Evolutionary conservation across 2,113 vertebrate species (phyloP).

Genomic region (Callipepla squamata): DNA sequence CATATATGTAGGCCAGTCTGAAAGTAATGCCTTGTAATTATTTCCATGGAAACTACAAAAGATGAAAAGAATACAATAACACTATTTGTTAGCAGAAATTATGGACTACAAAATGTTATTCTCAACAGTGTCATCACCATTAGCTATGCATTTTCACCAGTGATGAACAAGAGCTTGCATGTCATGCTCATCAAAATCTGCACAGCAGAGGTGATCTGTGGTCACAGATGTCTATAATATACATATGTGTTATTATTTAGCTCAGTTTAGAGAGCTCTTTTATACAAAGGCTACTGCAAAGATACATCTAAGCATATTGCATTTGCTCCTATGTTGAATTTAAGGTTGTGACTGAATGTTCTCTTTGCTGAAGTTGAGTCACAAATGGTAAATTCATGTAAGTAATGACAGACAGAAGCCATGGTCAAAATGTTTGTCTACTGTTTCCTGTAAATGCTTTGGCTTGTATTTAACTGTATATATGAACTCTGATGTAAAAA

Average conservation of each 20-base stretch:
- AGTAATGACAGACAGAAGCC: background rate
- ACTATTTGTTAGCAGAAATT: too few species aligned
- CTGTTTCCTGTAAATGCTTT: background rate
- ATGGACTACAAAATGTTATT: too few species aligned
- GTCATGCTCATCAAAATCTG: too few species aligned
- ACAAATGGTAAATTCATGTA: background rate
- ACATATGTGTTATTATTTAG: background rate
- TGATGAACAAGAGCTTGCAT: too few species aligned
- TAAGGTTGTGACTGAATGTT: background rate
- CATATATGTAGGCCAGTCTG: too few species aligned
- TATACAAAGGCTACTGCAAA: background rate
- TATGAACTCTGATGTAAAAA: background rate
- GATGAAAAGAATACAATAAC: too few species aligned
- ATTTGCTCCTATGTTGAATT: background rate
- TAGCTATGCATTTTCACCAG: too few species aligned
- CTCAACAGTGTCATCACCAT: too few species aligned
- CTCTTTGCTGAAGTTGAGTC: background rate
- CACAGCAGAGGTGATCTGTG: too few species aligned
- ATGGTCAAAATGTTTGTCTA: background rate
- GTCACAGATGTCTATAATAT: background rate
- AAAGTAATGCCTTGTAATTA: too few species aligned
- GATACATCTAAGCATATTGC: background rate
- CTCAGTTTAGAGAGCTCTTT: background rate
- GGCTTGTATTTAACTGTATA: background rate
- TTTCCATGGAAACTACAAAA: too few species aligned